phyloP scores from a whole-genome alignment of 2,888 invertebrate genomes.

The Eueremaeus valkanovi region DNA sequence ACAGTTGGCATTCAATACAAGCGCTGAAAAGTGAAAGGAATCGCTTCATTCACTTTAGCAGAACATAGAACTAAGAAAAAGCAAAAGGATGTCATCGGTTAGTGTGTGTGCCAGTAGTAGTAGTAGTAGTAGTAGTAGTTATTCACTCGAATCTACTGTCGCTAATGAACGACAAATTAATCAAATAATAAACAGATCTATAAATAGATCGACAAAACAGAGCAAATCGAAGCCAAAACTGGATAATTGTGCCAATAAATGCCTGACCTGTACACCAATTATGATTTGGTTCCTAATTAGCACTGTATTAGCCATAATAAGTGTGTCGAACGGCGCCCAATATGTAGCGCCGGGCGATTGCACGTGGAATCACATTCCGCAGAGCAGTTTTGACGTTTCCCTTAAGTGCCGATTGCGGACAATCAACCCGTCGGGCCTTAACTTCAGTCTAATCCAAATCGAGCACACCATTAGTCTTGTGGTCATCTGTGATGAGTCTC shows the following conservation, averaged over 20 bases:
- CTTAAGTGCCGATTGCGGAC: conserved; percentile 69
- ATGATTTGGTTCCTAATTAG: conserved; percentile 23
- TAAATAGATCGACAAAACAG: neutral
- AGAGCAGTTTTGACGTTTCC: conserved; percentile 60
- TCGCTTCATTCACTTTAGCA: neutral
- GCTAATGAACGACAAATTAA: neutral
- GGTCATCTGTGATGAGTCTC: conserved; percentile 61
- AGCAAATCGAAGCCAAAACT: neutral
- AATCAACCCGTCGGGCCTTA: conserved; percentile 51
- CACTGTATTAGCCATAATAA: neutral
- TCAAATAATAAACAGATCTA: neutral
- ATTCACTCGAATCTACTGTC: neutral
- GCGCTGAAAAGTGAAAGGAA: neutral
- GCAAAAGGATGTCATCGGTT: neutral
- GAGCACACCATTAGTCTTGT: conserved; percentile 74
- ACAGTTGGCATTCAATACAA: neutral
- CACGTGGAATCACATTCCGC: conserved; percentile 50
- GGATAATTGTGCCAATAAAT: neutral
- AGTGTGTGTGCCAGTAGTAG: neutral
- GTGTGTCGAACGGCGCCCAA: conserved; percentile 26
- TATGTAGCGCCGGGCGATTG: conserved; percentile 54
- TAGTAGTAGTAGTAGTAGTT: neutral
- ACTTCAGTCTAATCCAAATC: conserved; percentile 78
- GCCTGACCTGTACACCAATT: neutral
- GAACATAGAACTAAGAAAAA: neutral